Evolutionary conservation across 2,888 invertebrate species (phyloP), one percentile per base, ranked within the genome.

Genomic region (Beris morrisii): DNA sequence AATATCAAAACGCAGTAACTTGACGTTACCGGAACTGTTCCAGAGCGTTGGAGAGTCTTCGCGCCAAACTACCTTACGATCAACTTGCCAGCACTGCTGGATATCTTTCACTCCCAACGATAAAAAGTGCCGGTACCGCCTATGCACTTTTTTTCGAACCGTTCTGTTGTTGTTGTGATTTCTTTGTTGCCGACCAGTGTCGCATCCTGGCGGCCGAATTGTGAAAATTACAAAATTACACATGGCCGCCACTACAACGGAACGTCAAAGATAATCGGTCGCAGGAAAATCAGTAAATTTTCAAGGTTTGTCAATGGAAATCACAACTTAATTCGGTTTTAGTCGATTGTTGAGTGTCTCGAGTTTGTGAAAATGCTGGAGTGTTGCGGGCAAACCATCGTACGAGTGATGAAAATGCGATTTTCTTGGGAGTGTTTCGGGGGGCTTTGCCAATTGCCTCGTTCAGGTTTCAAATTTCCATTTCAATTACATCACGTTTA

Each of bases 191-290:
- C 7, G 9, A 38, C 46, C 22, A 30, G 58, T 48, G 31, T 46
- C 69, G 69, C 64, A 57, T 55, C 64, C 69, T 67, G 63, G 65
- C 67, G 67, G 67, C 53, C 32, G 43, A 69, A 61, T 65, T 46
- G 15, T 46, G 22, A 55, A 64, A 64, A 67, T 67, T 67, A 65
- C 67, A 67, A 64, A 64, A 67, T 67, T 67, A 65, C 67, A 67
- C 70, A 70, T 70, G 70, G 70, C 70, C 67, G 70, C 69, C 66
- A 65, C 64, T 66, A 48, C 38, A 9, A 38, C 64, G 57, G 67
- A 30, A 65, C 63, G 67, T 69, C 63, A 67, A 65, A 65, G 55
- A 5, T 46, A 31, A 55, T 54, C 54, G 64, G 64, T 38, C 48
- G 31, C 46, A 44, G 28, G 28, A 22, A 59, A 53, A 31, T 55